phyloP scores from a whole-genome alignment of 1,140 invertebrate species.

The Ostrea denselamellosa region DNA sequence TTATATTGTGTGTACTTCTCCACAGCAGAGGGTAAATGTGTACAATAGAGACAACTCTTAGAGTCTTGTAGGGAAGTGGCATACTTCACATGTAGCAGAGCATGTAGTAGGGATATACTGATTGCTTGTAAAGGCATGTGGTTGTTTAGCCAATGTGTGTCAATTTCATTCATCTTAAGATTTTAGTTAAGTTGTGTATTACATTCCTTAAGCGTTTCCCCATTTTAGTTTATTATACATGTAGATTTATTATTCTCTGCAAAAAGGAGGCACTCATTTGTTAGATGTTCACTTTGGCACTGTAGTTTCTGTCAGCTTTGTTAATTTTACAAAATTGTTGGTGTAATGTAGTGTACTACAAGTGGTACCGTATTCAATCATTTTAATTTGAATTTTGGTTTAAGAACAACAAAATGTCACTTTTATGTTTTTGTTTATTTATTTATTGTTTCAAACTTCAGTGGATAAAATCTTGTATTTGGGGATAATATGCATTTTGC shows the following conservation, averaged over 20 bases:
- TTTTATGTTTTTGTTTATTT: no score
- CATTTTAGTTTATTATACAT: background rate
- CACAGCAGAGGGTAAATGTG: constrained; percentile 27
- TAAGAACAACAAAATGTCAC: no score
- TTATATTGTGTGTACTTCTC: constrained; percentile 24
- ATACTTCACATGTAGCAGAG: background rate
- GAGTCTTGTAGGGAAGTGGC: background rate
- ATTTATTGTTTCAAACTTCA: background rate
- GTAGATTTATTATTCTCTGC: no score
- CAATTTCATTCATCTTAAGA: background rate
- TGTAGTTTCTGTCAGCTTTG: no score
- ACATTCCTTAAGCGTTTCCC: background rate
- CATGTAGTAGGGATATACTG: background rate
- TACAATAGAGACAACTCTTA: background rate
- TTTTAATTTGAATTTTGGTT: no score
- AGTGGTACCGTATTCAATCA: no score
- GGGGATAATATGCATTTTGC: background rate
- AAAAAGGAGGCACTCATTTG: no score
- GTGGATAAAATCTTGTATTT: background rate
- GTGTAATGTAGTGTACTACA: no score
- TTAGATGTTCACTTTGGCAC: no score
- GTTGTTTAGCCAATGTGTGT: background rate
- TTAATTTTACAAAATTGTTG: no score
- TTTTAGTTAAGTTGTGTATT: background rate
- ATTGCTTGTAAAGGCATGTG: background rate